These are phyloP conservation scores for Plagodis pulveraria DNA, from an alignment of 2,888 invertebrate genomes.

Conservation along the genomic window DNA sequence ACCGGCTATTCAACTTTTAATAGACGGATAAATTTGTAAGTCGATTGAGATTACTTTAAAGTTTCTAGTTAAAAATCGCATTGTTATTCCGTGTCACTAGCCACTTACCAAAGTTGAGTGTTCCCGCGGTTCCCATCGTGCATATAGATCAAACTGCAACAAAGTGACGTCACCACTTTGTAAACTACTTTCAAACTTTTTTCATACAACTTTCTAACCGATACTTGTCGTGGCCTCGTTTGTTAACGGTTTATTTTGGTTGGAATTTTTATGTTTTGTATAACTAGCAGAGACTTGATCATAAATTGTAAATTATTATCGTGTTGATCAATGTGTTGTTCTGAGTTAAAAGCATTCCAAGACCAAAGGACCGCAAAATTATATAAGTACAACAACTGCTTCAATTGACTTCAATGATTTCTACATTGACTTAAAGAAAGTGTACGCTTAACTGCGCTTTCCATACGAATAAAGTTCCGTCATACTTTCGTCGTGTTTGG, in stretches of 20 bases:
- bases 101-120: constrained; percentile 6
- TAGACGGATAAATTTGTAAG: not conserved
- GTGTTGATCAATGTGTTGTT: too few species aligned
- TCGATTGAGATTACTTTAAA: not conserved
- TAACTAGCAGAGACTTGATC: too few species aligned
- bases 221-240: constrained; percentile 15
- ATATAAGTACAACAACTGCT: too few species aligned
- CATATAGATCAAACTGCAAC: constrained; percentile 23
- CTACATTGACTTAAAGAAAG: too few species aligned
- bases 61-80: not conserved
- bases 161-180: constrained; percentile 16
- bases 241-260: not conserved
- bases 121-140: constrained; percentile 2
- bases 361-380: too few species aligned
- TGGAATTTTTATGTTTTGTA: too few species aligned
- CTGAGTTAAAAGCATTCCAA: too few species aligned
- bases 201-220: constrained; percentile 30
- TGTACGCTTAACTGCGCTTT: too few species aligned
- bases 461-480: too few species aligned
- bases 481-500: too few species aligned
- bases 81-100: constrained; percentile 6
- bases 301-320: too few species aligned
- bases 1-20: not conserved
- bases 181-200: constrained; percentile 22
- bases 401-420: too few species aligned